Evolutionary conservation across 2,113 vertebrate species (phyloP).

Genomic region (Nematolebias whitei): DNA sequence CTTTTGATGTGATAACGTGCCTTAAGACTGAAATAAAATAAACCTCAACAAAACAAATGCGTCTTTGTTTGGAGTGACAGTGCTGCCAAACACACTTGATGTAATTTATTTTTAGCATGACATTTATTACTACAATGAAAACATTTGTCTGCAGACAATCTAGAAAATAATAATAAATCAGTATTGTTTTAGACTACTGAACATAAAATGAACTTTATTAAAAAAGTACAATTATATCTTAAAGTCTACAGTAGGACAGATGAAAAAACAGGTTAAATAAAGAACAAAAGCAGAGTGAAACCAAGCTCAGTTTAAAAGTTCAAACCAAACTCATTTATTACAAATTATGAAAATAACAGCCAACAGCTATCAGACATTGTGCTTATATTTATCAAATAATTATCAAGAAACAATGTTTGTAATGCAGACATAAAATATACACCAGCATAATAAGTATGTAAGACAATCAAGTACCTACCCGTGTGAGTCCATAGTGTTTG

Average conservation of each 20-base stretch:
- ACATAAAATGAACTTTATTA: not conserved
- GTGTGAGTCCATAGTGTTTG: conserved; percentile 92
- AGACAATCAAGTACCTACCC: conserved; percentile 80
- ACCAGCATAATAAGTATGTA: not conserved
- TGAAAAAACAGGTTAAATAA: not conserved
- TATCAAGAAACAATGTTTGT: conserved; percentile 4
- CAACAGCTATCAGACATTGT: not conserved
- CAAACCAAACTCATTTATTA: not conserved
- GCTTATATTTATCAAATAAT: conserved; percentile 17
- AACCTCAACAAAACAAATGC: not conserved
- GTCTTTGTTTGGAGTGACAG: not conserved
- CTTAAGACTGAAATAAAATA: no score
- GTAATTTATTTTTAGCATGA: no score
- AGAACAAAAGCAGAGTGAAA: not conserved
- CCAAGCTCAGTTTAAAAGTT: not conserved
- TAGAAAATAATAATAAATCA: no score
- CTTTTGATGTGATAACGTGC: not conserved
- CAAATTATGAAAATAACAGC: not conserved
- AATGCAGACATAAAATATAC: conserved; percentile 14
- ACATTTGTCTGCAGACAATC: no score
- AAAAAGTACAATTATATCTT: not conserved
- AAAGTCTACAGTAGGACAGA: conserved; percentile 2
- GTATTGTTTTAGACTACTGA: no score
- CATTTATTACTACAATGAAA: no score
- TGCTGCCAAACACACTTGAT: no score